phyloP scores from a whole-genome alignment of 2,113 vertebrate genomes.

The Caretta caretta region DNA sequence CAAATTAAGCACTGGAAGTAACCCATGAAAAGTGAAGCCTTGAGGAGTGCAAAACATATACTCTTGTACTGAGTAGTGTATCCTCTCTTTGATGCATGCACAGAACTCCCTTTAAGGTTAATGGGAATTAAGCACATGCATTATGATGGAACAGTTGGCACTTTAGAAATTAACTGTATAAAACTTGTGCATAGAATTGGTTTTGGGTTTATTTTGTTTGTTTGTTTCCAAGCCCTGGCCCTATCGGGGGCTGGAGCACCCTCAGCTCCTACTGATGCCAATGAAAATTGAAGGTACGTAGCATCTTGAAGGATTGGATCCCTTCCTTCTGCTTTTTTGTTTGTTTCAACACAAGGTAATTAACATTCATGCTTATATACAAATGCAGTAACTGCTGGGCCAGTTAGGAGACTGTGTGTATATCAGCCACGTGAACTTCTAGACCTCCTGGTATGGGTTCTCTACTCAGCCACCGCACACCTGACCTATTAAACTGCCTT shows the following conservation, averaged over 20 bases:
- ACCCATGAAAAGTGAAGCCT: neutral
- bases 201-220: neutral
- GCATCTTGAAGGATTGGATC: neutral
- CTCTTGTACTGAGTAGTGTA: neutral
- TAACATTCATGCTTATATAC: neutral
- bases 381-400: neutral
- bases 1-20: neutral
- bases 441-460: conserved; percentile 1
- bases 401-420: neutral
- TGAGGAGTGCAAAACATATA: neutral
- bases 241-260: neutral
- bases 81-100: neutral
- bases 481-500: neutral
- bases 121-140: conserved; percentile 7
- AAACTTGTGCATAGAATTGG: neutral
- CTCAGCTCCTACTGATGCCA: neutral
- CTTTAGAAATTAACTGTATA: neutral
- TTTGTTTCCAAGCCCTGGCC: neutral
- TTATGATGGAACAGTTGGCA: neutral
- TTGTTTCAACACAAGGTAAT: neutral
- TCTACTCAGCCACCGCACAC: conserved; percentile 14
- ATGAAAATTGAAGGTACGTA: neutral
- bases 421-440: neutral
- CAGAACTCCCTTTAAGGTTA: neutral
- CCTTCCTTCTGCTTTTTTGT: neutral